Percentiles rank a stretch among this genome's conserved stretches.
Conservation (phyloP, 2,888 invertebrate species). For the Caenorhabditis panamensis region DNA sequence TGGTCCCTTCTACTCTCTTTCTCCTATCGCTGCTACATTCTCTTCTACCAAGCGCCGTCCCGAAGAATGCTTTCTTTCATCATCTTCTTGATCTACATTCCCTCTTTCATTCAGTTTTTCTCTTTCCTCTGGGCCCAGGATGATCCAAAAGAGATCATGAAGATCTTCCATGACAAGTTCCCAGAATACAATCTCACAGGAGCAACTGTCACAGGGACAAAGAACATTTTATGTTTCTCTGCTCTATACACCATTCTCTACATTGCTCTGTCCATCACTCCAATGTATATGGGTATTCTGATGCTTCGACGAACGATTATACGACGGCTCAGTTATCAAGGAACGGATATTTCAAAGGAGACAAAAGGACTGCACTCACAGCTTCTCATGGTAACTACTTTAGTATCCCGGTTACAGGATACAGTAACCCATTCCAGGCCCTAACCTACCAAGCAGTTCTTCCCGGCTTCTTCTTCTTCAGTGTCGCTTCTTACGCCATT, state of each 20-base stretch:
- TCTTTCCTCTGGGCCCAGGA: constrained; percentile 49
- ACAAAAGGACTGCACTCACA: constrained; percentile 61
- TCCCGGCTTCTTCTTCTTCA: constrained; percentile 58
- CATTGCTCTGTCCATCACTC: constrained; percentile 63
- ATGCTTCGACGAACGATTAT: constrained; percentile 52
- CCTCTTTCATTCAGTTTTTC: constrained; percentile 46
- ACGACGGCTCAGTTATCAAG: constrained; percentile 30
- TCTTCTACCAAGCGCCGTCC: constrained; percentile 41
- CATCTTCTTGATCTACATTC: constrained; percentile 37
- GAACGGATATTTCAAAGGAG: constrained; percentile 51
- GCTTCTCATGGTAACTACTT: constrained; percentile 50
- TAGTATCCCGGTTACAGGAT: neutral
- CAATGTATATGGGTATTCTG: constrained; percentile 60
- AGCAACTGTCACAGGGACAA: constrained; percentile 45
- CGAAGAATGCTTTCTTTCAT: constrained; percentile 13
- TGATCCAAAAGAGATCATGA: constrained; percentile 26
- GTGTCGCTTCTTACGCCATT: constrained; percentile 54
- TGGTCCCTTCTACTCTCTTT: constrained; percentile 60
- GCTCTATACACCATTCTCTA: constrained; percentile 61
- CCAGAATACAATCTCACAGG: constrained; percentile 53
- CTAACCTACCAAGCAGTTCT: constrained; percentile 51
- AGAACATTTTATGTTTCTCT: constrained; percentile 46
- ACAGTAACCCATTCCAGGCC: constrained; percentile 28
- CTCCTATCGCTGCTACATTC: constrained; percentile 58
- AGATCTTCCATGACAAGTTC: constrained; percentile 6